phyloP scores from a whole-genome alignment of 2,797 vertebrate species.

The Calcarius lapponicus region DNA sequence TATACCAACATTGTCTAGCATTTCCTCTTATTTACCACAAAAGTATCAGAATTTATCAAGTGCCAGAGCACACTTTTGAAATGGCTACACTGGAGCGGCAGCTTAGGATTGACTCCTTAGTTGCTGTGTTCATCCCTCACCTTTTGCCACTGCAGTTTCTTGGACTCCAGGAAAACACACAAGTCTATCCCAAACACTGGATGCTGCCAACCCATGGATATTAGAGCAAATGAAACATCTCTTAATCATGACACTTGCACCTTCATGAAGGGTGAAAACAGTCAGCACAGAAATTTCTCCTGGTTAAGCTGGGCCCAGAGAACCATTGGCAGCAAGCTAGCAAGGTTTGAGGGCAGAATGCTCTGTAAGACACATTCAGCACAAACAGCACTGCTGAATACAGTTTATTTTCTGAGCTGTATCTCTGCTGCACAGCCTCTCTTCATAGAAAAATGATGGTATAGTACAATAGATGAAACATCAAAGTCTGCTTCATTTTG shows the following conservation, averaged over 20 bases:
- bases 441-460: not conserved
- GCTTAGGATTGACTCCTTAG: not conserved
- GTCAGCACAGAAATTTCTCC: not conserved
- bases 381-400: not conserved
- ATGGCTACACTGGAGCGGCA: not conserved
- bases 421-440: not conserved
- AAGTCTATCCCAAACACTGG: not conserved
- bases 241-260: not conserved
- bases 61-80: not conserved
- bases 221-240: not conserved
- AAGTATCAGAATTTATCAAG: not conserved
- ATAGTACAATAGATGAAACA: not conserved
- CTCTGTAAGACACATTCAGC: not conserved
- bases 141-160: not conserved
- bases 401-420: not conserved
- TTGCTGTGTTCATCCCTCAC: not conserved
- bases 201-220: not conserved
- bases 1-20: not conserved
- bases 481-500: not conserved
- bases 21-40: not conserved
- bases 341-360: not conserved
- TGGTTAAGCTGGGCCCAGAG: not conserved
- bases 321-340: not conserved
- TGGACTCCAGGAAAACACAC: not conserved
- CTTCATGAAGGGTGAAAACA: not conserved